A percentile compares a stretch with the other conserved stretches of the same genome.
These are phyloP conservation scores for Cyclopterus lumpus DNA, from an alignment of 2,797 vertebrate genomes.

Conservation along the genomic window DNA sequence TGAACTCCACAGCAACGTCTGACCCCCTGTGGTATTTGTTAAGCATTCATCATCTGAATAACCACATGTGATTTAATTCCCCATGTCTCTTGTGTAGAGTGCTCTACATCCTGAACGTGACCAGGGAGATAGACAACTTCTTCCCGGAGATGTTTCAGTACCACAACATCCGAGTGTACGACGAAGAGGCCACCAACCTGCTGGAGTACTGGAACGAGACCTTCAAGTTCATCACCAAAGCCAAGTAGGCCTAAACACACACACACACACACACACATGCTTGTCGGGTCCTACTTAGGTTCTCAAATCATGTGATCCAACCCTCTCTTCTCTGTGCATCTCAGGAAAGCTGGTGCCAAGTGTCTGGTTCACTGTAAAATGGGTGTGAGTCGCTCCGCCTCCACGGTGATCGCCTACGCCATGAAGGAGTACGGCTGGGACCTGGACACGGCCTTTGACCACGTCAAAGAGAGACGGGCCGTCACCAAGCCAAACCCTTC, in stretches of 20 bases:
- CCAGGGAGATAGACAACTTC: conserved; percentile 98
- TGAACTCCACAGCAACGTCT: not conserved
- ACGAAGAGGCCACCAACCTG: conserved; percentile 97
- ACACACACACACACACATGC: not conserved
- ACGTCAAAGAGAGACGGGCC: conserved; percentile 92
- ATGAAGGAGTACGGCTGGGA: conserved; percentile 99
- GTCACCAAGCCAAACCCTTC: conserved; percentile 98
- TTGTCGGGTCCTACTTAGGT: not conserved
- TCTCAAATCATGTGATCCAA: not conserved
- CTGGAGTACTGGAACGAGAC: conserved; percentile 98
- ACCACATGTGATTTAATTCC: not conserved
- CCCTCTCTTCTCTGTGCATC: not conserved
- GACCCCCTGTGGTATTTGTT: not conserved
- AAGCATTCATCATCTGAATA: not conserved
- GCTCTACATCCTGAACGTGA: conserved; percentile 96
- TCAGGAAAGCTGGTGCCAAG: conserved; percentile 94
- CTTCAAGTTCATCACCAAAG: conserved; percentile 98
- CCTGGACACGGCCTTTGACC: conserved; percentile 92
- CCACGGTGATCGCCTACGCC: conserved; percentile 97
- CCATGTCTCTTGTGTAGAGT: conserved; percentile 79
- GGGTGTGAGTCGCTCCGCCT: conserved; percentile 97
- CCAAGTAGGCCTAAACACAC: conserved; percentile 84
- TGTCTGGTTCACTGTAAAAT: conserved; percentile 99
- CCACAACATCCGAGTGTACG: conserved; percentile 97
- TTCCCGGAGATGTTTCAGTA: conserved; percentile 97